Percentiles rank a stretch among this genome's conserved stretches.
Evolutionary conservation across 23 tunicate species (phyloP).

Genomic region (Aplidium turbinatum): DNA sequence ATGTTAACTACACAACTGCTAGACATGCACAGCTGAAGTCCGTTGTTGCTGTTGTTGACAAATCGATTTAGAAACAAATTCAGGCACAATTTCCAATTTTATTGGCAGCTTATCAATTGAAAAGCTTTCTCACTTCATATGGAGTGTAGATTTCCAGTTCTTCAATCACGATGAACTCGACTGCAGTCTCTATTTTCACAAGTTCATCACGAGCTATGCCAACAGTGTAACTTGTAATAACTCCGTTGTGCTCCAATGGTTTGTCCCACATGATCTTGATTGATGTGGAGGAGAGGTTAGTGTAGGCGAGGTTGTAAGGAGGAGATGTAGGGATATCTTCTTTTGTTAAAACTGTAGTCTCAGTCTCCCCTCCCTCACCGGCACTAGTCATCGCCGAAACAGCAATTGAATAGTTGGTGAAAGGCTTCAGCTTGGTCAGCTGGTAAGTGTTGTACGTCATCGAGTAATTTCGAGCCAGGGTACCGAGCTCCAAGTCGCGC

Average conservation of each 20-base stretch:
- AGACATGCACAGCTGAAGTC: too few species aligned
- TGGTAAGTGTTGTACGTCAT: neutral
- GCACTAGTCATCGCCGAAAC: slow-evolving; percentile 25
- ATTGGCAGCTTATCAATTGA: neutral
- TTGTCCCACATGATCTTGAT: slow-evolving; percentile 56
- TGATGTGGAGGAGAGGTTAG: slow-evolving; percentile 55
- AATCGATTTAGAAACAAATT: too few species aligned
- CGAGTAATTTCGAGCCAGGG: neutral
- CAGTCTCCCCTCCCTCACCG: slow-evolving; percentile 14
- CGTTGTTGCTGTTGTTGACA: too few species aligned
- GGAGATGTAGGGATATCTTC: slow-evolving; percentile 63
- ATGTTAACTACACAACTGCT: too few species aligned
- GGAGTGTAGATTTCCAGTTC: slow-evolving; percentile 40
- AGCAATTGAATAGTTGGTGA: slow-evolving; percentile 3
- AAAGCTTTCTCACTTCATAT: slow-evolving; percentile 28
- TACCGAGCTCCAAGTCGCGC: slow-evolving; percentile 9
- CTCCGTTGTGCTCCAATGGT: slow-evolving; percentile 55
- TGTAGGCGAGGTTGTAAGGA: slow-evolving; percentile 38
- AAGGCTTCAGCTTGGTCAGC: slow-evolving; percentile 22
- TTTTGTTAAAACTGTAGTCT: slow-evolving; percentile 3
- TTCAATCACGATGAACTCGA: slow-evolving; percentile 26
- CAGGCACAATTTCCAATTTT: too few species aligned
- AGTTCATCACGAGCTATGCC: slow-evolving; percentile 8
- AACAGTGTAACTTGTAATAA: slow-evolving; percentile 40
- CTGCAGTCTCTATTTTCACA: neutral